These are phyloP conservation scores for Pomatostomus ruficeps DNA, from an alignment of 2,113 vertebrate genomes.

Conservation along the genomic window DNA sequence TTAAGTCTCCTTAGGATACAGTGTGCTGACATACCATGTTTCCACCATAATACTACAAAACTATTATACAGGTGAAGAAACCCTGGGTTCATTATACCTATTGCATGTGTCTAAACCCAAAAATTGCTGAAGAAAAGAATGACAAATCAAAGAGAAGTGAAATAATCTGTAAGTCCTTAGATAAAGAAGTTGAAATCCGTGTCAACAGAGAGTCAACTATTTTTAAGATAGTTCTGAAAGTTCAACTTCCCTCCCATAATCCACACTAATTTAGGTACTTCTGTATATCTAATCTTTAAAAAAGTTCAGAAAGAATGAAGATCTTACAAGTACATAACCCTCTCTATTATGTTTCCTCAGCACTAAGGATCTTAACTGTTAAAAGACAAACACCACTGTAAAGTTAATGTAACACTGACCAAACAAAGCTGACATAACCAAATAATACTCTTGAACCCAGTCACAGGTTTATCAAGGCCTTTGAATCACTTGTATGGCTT, in stretches of 20 bases:
- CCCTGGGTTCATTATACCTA: neutral
- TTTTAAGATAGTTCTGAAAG: neutral
- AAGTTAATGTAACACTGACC: neutral
- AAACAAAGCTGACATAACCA: neutral
- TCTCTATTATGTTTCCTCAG: neutral
- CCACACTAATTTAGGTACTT: neutral
- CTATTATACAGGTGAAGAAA: neutral
- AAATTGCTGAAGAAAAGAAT: neutral
- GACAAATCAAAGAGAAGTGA: neutral
- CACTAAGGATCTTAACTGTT: neutral
- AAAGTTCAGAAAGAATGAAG: neutral
- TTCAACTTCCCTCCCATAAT: neutral
- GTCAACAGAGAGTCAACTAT: neutral
- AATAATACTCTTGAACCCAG: neutral
- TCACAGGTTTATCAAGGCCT: neutral
- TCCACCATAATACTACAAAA: neutral
- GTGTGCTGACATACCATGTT: accelerated
- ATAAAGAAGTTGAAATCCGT: neutral
- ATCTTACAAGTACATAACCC: neutral
- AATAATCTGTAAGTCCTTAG: neutral
- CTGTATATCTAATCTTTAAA: neutral
- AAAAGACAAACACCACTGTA: neutral
- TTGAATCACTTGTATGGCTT: neutral
- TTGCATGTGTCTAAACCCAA: neutral
- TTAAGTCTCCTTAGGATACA: neutral